Conservation (phyloP, 2,797 vertebrate genomes). For the Tapirus indicus region DNA sequence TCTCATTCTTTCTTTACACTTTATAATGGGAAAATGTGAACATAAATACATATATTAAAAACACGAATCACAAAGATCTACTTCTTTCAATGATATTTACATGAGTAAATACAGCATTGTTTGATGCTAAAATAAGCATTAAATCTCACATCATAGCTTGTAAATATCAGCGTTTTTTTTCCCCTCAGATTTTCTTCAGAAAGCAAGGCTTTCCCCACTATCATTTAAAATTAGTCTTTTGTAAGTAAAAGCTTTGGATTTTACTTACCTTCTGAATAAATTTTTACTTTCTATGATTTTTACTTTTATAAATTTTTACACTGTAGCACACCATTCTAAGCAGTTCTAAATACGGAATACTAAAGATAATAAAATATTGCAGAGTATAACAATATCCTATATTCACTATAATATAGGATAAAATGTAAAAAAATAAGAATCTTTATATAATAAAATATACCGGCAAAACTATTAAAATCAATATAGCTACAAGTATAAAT, state of each 20-base stretch:
- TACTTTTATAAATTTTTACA: not conserved
- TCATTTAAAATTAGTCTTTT: conserved; percentile 1
- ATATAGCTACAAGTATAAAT: not conserved
- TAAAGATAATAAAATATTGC: conserved; percentile 12
- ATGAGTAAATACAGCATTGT: not conserved
- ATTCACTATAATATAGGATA: not conserved
- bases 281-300: too few species aligned
- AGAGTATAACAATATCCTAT: not conserved
- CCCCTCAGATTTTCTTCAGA: conserved; percentile 42
- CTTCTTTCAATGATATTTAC: not conserved
- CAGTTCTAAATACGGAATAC: not conserved
- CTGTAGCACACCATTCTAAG: not conserved
- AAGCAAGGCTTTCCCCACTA: conserved; percentile 30
- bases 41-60: conserved; percentile 51
- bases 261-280: conserved; percentile 10
- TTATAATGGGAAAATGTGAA: conserved; percentile 72
- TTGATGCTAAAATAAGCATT: conserved; percentile 45
- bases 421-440: not conserved
- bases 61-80: not conserved
- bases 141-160: conserved; percentile 29
- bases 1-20: conserved; percentile 99
- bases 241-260: conserved; percentile 39
- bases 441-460: not conserved
- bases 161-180: conserved; percentile 19
- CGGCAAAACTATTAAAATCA: conserved; percentile 30